Evolutionary conservation across 2,113 vertebrate species (phyloP), one percentile per base, ranked within the genome.

Genomic region (Solea senegalensis): DNA sequence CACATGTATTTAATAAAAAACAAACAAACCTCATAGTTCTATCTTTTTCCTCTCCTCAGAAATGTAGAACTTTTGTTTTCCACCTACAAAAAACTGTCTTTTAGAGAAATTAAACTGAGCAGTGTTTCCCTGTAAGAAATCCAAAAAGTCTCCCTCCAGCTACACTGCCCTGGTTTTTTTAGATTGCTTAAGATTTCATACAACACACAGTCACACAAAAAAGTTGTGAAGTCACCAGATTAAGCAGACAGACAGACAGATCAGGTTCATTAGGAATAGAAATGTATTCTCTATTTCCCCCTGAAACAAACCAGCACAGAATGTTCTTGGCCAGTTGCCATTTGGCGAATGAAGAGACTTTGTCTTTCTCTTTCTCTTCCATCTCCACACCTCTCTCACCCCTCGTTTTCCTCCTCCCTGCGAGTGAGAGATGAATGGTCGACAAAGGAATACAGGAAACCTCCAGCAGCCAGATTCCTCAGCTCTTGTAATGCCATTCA

Each of bases 301-400:
- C 92, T 88, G 93, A 90, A 92, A 87, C 90, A 85, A 82, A 93
- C 83, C 86, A 83, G 95, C 92, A 95, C 94, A 95, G 92, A 93
- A 94, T 95, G 92, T 95, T 94, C 94, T 94, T 95, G 95, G 95
- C 84, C 10, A 41, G 13, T 43, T 3, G 63, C 81, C 70, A 61
- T 78, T 7, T 43, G 62, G 71, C 80, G 87, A 92, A 92, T 90
- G 92, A 92, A 90, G 79, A 85, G 69, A 79, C 21, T 34, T 77
- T 83, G 58, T 48, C 55, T 54, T 72, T 81, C 72, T 70, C 50
- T 71, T 61, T 78, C 59, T 77, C 50, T 67, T 75, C 52, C 56
- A 41, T 58, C 49, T 72, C 67, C 48, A 26, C 41, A 67, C 55
- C 55, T 80, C 78, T 75, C 72, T 76, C 45, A 1, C 43, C 69